Evolutionary conservation across 1,140 invertebrate species (phyloP).

Genomic region (Copidosoma floridanum): DNA sequence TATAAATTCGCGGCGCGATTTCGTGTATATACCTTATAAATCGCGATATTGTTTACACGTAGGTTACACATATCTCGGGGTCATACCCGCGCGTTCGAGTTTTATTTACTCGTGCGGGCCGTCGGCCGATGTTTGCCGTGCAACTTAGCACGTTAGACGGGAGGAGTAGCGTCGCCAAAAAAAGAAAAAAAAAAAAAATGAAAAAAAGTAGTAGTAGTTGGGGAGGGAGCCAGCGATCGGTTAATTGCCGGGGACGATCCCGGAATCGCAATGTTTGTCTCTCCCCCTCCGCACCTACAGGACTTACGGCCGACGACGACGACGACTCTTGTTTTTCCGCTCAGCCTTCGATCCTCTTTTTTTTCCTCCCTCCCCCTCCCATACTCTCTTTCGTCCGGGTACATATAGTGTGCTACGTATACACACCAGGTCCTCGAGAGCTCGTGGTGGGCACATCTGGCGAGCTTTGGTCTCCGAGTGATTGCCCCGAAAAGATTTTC

Average conservation of each 20-base stretch:
- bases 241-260: constrained; percentile 1
- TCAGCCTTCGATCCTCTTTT: background rate
- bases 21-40: too few relatives aligned
- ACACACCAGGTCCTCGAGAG: too few relatives aligned
- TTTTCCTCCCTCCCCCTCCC: background rate
- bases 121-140: background rate
- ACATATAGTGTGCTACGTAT: too few relatives aligned
- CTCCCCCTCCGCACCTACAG: background rate
- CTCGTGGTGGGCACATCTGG: too few relatives aligned
- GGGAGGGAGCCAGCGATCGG: background rate
- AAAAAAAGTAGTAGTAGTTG: background rate
- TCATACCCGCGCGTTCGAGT: background rate
- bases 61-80: too few relatives aligned
- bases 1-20: too few relatives aligned
- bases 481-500: constrained; percentile 1
- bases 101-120: background rate
- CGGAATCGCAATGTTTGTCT: constrained; percentile 7
- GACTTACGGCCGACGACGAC: background rate
- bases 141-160: background rate
- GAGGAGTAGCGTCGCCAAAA: too few relatives aligned
- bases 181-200: too few relatives aligned
- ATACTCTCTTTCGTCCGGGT: background rate
- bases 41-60: too few relatives aligned
- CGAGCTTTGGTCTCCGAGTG: background rate
- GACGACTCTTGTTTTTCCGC: background rate